Evolutionary conservation across 1,140 invertebrate species (phyloP).

Genomic region (Zaprionus lachaisei): DNA sequence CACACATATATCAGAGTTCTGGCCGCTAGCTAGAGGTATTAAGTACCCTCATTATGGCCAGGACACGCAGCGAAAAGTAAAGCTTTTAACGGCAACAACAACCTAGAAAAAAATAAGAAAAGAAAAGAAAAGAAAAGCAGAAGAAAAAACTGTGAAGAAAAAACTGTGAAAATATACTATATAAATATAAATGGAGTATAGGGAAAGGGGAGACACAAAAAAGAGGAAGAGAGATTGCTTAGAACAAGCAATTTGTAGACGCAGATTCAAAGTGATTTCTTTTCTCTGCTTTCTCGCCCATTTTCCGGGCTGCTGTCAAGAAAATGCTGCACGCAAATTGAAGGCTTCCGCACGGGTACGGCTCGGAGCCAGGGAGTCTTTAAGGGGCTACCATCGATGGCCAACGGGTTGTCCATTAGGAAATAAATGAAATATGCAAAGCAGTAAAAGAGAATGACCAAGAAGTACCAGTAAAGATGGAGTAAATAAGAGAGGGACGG

Average conservation of each 20-base stretch:
- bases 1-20: slow-evolving; percentile 34
- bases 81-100: slow-evolving; percentile 65
- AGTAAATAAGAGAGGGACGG: slow-evolving; percentile 1
- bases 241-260: slow-evolving; percentile 71
- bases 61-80: slow-evolving; percentile 72
- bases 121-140: not conserved
- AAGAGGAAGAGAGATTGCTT: slow-evolving; percentile 36
- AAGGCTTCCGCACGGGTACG: slow-evolving; percentile 40
- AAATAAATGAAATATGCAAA: slow-evolving; percentile 50
- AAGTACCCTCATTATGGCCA: slow-evolving; percentile 81
- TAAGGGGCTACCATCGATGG: slow-evolving; percentile 62
- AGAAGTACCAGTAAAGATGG: slow-evolving; percentile 12
- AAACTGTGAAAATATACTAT: slow-evolving; percentile 26
- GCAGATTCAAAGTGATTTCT: slow-evolving; percentile 55
- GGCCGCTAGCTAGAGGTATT: slow-evolving; percentile 55
- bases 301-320: slow-evolving; percentile 50
- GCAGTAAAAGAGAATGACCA: slow-evolving; percentile 29
- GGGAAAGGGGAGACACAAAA: slow-evolving; percentile 12
- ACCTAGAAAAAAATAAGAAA: slow-evolving; percentile 3
- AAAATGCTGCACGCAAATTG: slow-evolving; percentile 68
- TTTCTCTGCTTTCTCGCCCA: slow-evolving; percentile 16
- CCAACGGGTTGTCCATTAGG: slow-evolving; percentile 64
- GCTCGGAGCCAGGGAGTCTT: slow-evolving; percentile 25
- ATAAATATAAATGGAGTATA: not conserved
- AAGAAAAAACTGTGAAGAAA: slow-evolving; percentile 33